Evolutionary conservation across 1,140 invertebrate genomes (phyloP).

Genomic region (Drosophila obscura): DNA sequence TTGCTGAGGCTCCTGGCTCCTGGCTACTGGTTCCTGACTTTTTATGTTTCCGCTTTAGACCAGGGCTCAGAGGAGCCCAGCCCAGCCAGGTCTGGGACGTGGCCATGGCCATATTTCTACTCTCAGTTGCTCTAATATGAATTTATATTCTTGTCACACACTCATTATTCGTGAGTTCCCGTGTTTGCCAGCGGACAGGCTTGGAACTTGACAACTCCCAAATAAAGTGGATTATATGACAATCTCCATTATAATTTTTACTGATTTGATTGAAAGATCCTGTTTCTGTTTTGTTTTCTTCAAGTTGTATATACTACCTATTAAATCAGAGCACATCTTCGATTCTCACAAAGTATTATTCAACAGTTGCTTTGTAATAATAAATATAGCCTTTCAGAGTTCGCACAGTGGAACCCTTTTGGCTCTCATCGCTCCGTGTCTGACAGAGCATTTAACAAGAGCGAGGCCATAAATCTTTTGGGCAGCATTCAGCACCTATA

Average conservation of each 20-base stretch:
- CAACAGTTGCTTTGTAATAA: slow-evolving; percentile 58
- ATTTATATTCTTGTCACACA: slow-evolving; percentile 58
- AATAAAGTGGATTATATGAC: slow-evolving; percentile 21
- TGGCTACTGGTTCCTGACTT: slow-evolving; percentile 29
- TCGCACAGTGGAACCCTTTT: slow-evolving; percentile 61
- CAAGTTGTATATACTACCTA: neutral
- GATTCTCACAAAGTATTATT: slow-evolving; percentile 21
- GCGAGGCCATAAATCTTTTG: slow-evolving; percentile 61
- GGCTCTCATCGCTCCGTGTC: slow-evolving; percentile 17
- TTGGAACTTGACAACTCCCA: slow-evolving; percentile 5
- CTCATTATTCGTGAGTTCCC: slow-evolving; percentile 38
- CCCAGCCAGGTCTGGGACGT: slow-evolving; percentile 11
- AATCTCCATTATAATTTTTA: neutral
- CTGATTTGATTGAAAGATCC: too few relatives aligned
- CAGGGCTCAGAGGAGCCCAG: too few relatives aligned
- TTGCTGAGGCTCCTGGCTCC: slow-evolving; percentile 8
- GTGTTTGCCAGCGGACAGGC: slow-evolving; percentile 21
- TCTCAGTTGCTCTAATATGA: slow-evolving; percentile 46
- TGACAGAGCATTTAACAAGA: slow-evolving; percentile 64
- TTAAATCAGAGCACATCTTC: neutral
- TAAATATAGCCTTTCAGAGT: slow-evolving; percentile 28
- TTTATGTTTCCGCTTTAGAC: slow-evolving; percentile 57
- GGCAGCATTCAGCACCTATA: slow-evolving; percentile 45
- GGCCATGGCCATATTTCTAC: slow-evolving; percentile 37
- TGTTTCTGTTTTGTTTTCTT: too few relatives aligned